Conservation (phyloP, 2,113 vertebrate genomes). For the Romanogobio albipinnatus region DNA sequence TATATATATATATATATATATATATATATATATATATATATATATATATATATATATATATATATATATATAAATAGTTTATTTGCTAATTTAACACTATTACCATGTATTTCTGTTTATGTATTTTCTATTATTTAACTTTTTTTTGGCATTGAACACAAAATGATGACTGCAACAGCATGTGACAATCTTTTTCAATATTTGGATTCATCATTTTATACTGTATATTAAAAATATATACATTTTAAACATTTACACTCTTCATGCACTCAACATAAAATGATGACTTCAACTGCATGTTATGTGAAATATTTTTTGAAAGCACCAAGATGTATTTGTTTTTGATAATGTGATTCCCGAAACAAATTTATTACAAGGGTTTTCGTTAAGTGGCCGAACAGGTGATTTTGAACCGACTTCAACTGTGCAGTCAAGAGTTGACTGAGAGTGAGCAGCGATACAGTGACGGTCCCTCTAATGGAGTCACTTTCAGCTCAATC, state of each 20-base stretch:
- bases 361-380: background rate
- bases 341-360: background rate
- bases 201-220: background rate
- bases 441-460: conserved; percentile 12
- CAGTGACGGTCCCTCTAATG: conserved; percentile 41
- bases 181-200: background rate
- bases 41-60: no score
- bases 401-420: background rate
- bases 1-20: no score
- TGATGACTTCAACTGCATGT: background rate
- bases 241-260: background rate
- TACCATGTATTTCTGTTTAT: no score
- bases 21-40: no score
- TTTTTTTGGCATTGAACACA: no score
- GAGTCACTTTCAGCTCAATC: conserved; percentile 44
- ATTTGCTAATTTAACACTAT: no score
- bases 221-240: background rate
- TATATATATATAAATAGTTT: no score
- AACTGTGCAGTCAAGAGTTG: conserved; percentile 8
- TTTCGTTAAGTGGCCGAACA: background rate
- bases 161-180: no score
- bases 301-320: background rate
- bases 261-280: background rate
- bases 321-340: background rate
- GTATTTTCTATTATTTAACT: no score